Conservation (phyloP, 2,797 vertebrate species). For the Pithecia hirsuta region DNA sequence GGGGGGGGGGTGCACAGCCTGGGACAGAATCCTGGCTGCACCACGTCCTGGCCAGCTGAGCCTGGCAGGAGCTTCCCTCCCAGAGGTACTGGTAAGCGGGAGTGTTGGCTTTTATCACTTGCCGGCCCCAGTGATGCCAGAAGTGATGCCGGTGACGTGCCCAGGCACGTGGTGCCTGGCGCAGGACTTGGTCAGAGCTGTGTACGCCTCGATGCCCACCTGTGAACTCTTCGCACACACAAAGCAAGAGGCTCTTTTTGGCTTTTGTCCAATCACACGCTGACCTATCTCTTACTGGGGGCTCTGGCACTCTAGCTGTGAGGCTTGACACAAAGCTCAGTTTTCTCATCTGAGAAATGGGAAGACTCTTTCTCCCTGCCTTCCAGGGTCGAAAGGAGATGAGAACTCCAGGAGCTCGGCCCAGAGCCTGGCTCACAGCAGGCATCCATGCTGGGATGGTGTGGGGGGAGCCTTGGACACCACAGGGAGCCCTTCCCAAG, state of each 20-base stretch:
- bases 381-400: slow-evolving; percentile 31
- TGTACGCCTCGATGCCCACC: neutral
- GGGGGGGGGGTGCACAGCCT: neutral
- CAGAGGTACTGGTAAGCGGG: fast-evolving
- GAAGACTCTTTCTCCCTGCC: neutral
- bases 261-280: neutral
- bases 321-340: neutral
- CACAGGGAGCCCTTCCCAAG: neutral
- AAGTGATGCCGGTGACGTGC: neutral
- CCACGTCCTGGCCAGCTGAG: neutral
- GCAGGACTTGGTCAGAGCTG: neutral
- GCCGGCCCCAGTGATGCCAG: neutral
- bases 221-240: neutral
- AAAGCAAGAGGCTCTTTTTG: neutral
- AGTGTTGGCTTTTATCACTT: fast-evolving
- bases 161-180: neutral
- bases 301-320: neutral
- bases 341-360: slow-evolving; percentile 28
- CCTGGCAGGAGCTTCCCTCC: neutral
- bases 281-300: neutral
- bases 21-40: neutral
- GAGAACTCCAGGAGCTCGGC: neutral
- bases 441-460: neutral
- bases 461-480: neutral
- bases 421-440: neutral